These are phyloP conservation scores for Callocephalon fimbriatum DNA, from an alignment of 2,113 vertebrate genomes.

Conservation along the genomic window DNA sequence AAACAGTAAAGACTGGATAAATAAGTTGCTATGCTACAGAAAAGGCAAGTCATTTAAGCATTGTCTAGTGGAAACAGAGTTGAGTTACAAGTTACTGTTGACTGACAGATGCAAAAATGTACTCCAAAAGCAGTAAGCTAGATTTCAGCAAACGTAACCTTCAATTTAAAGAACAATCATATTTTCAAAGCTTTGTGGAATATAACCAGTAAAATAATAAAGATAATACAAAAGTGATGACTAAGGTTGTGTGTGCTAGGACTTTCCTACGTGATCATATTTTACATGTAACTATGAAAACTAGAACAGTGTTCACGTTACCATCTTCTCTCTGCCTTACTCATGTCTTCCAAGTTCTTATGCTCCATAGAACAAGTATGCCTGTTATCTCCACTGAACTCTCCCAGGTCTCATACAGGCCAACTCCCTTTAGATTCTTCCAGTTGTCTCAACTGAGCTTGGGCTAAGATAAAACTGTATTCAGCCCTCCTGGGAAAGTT, in stretches of 20 bases:
- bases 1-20: constrained; percentile 33
- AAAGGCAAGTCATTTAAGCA: constrained; percentile 42
- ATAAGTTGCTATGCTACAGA: constrained; percentile 67
- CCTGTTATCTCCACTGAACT: neutral
- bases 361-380: neutral
- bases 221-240: neutral
- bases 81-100: constrained; percentile 10
- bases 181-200: neutral
- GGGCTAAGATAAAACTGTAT: neutral
- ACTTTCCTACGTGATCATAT: neutral
- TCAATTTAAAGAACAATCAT: neutral
- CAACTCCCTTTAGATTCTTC: neutral
- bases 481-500: neutral
- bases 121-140: neutral
- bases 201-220: neutral
- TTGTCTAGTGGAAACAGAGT: neutral
- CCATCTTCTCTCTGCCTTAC: neutral
- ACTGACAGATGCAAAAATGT: constrained; percentile 21
- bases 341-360: neutral
- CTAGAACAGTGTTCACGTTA: neutral
- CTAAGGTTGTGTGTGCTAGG: neutral
- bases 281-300: neutral
- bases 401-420: neutral
- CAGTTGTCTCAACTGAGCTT: neutral
- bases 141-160: neutral